Evolutionary conservation across 2,888 invertebrate species (phyloP).

Genomic region (Steinernema scapterisci): DNA sequence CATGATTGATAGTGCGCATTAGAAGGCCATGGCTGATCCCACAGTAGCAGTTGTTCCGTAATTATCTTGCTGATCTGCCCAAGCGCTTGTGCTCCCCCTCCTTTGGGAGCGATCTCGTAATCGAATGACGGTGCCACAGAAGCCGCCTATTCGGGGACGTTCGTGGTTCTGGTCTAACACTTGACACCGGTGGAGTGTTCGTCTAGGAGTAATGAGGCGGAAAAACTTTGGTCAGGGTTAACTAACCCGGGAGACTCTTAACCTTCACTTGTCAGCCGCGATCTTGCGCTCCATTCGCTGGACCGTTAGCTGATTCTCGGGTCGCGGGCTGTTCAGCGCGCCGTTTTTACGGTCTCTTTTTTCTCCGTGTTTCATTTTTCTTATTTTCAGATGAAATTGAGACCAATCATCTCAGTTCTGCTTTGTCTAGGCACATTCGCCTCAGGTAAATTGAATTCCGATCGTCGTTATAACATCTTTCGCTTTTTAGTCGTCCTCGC

Average conservation of each 20-base stretch:
- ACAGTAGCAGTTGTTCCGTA: background rate
- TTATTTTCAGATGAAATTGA: background rate
- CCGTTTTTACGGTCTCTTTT: background rate
- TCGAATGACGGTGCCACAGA: background rate
- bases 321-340: background rate
- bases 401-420: background rate
- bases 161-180: background rate
- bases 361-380: background rate
- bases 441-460: background rate
- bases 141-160: background rate
- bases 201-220: conserved; percentile 19
- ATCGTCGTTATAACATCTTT: background rate
- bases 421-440: background rate
- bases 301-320: background rate
- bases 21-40: conserved; percentile 9
- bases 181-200: conserved; percentile 20
- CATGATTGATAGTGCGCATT: conserved; percentile 28
- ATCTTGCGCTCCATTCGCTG: background rate
- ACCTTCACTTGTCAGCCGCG: background rate
- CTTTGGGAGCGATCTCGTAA: too few relatives aligned
- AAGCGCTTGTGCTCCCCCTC: too few relatives aligned
- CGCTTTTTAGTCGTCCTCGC: conserved; percentile 24
- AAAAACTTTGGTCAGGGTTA: conserved; percentile 27
- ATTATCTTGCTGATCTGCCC: background rate
- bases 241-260: conserved; percentile 28